Conservation (phyloP, 2,888 invertebrate species). For the Imbricaverruca yamaguchii region DNA sequence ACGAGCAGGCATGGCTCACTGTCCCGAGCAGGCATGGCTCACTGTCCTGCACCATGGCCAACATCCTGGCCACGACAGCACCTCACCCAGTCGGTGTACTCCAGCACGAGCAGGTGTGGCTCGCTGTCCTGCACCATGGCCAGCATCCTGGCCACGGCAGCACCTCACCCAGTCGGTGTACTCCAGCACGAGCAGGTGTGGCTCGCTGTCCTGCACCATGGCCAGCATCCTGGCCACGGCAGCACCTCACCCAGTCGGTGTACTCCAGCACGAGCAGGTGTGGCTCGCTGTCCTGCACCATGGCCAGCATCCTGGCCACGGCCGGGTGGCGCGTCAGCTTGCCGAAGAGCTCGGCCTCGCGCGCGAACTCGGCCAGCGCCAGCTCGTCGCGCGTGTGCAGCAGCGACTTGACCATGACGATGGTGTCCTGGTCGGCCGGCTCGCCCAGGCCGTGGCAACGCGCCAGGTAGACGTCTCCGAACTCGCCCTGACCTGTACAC, state of each 20-base stretch:
- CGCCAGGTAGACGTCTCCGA: conserved; percentile 81
- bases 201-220: conserved; percentile 62
- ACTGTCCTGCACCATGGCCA: conserved; percentile 61
- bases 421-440: conserved; percentile 37
- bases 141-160: conserved; percentile 64
- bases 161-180: conserved; percentile 81
- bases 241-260: conserved; percentile 75
- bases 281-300: conserved; percentile 65
- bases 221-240: conserved; percentile 71
- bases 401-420: conserved; percentile 61
- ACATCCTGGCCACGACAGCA: conserved; percentile 60
- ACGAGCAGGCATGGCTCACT: conserved; percentile 85
- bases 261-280: conserved; percentile 83
- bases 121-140: conserved; percentile 65
- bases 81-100: conserved; percentile 67
- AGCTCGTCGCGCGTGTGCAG: conserved; percentile 47
- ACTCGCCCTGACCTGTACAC: conserved; percentile 70
- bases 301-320: conserved; percentile 66
- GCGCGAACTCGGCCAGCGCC: conserved; percentile 71
- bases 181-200: conserved; percentile 80
- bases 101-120: conserved; percentile 79
- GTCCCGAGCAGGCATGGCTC: conserved; percentile 53
- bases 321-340: conserved; percentile 69
- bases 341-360: conserved; percentile 78
- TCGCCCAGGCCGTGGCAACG: conserved; percentile 42